Percentiles rank a stretch among this genome's conserved stretches.
Conservation (phyloP, 1,140 invertebrate species). For the Listronotus bonariensis region DNA sequence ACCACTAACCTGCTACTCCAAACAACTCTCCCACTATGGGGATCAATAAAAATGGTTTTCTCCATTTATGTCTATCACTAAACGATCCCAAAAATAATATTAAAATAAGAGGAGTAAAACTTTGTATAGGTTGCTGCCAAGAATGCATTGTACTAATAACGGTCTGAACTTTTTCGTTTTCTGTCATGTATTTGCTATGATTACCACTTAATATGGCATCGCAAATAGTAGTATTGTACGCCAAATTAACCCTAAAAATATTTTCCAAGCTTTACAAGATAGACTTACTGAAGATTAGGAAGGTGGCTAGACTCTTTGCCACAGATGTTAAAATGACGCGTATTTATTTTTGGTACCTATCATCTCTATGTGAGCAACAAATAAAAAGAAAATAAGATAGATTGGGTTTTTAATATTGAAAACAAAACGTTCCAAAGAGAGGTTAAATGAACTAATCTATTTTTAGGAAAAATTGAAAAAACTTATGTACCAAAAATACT, state of each 20-base stretch:
- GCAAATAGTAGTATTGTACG: conserved; percentile 35
- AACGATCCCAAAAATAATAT: conserved; percentile 65
- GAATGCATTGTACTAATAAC: conserved; percentile 47
- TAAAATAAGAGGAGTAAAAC: conserved; percentile 58
- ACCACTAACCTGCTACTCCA: conserved; percentile 50
- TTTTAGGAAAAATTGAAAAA: too few relatives aligned
- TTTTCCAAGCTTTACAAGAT: too few relatives aligned
- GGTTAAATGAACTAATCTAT: too few relatives aligned
- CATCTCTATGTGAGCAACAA: too few relatives aligned
- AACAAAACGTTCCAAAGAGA: too few relatives aligned
- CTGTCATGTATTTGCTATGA: conserved; percentile 30
- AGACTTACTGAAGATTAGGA: too few relatives aligned
- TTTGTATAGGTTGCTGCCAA: conserved; percentile 49
- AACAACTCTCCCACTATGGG: conserved; percentile 48
- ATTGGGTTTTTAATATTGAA: too few relatives aligned
- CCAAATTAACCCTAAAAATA: conserved; percentile 36
- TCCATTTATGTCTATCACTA: conserved; percentile 64
- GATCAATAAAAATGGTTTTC: conserved; percentile 44
- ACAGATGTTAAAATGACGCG: too few relatives aligned
- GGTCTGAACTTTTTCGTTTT: conserved; percentile 47
- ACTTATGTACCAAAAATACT: too few relatives aligned
- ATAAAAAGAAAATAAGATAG: too few relatives aligned
- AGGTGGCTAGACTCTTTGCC: too few relatives aligned
- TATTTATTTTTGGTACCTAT: too few relatives aligned
- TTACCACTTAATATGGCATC: conserved; percentile 58